Conservation (phyloP, 2,113 vertebrate genomes). For the Boulengeromyrus knoepffleri region DNA sequence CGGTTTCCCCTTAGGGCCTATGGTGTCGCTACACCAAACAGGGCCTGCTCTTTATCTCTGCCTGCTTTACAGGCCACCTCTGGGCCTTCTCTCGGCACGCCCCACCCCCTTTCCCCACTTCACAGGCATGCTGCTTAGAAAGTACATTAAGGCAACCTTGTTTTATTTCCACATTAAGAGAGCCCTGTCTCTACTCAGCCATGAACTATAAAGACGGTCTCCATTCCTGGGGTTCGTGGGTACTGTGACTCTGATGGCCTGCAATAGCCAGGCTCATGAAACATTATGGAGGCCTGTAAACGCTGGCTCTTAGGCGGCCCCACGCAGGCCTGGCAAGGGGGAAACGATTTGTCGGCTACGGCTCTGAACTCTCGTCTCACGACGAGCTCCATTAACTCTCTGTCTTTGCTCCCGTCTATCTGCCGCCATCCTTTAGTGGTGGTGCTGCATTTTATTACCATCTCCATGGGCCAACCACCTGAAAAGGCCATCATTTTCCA, state of each 20-base stretch:
- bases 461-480: conserved; percentile 33
- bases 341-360: conserved; percentile 40
- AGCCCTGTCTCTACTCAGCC: not conserved
- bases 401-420: conserved; percentile 29
- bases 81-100: not conserved
- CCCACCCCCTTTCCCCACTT: not conserved
- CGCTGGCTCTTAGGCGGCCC: conserved; percentile 30
- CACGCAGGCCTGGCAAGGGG: conserved; percentile 27
- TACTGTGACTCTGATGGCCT: conserved; percentile 35
- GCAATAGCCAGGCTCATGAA: conserved; percentile 49
- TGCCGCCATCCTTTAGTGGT: conserved; percentile 24
- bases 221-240: conserved; percentile 12
- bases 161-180: conserved; percentile 8
- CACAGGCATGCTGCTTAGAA: not conserved
- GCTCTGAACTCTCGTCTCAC: conserved; percentile 34
- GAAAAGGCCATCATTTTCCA: conserved; percentile 17
- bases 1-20: not conserved
- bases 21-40: not conserved
- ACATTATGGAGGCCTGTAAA: conserved; percentile 53
- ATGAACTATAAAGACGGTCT: not conserved
- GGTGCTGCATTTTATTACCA: conserved; percentile 43
- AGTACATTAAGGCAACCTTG: not conserved
- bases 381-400: conserved; percentile 55
- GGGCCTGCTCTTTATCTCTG: not conserved
- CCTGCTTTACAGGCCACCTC: not conserved